Base-by-base conservation (phyloP, 2,888 invertebrate genomes). In the Trachelus iudaicus region DNA sequence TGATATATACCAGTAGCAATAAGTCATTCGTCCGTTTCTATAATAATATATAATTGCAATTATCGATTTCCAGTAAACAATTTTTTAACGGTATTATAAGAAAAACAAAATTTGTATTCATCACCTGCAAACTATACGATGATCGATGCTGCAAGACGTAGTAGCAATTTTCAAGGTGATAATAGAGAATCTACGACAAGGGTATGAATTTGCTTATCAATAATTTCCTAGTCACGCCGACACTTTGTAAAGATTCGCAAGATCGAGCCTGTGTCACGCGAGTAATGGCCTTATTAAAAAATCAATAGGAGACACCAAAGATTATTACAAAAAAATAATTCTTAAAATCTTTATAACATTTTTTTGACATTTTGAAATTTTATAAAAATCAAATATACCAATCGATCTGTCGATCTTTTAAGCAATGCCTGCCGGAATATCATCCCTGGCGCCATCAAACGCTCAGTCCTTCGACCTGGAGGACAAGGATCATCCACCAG, bases 381-480 rank as follows among this genome's bases (percentile, higher is more conserved):
- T 23, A 2, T 2, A 9, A 9, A 0, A 56, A 9, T 23, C 9
- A 56, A 23, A 23, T 23, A 6, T 23, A 23, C 56, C 56, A 56
- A 56, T 23, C 56, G 56, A 56, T 56, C 56, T 56, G 23, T 56
- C 23, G 56, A 56, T 56, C 73, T 76, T 78, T 69, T 82, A 80
- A 76, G 81, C 69, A 35, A 90, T 90, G 90, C 90, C 90, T n/a
- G 87, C 89, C 56, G 90, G 90, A 78, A 87, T 90, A 76, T 89
- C 90, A 76, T 81, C 87, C 80, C 81, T 90, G 79, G 85, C 87
- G 75, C 85, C 89, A 56, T 73, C 80, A 68, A 76, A 81, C 75
- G 82, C 77, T 71, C 81, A 82, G 76, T 79, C 84, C 69, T 86
- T 86, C 82, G 83, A 85, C 75, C 82, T 79, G 75, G 83, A 83